Evolutionary conservation across 2,888 invertebrate genomes (phyloP).

Genomic region (Chaitophorus viminalis): DNA sequence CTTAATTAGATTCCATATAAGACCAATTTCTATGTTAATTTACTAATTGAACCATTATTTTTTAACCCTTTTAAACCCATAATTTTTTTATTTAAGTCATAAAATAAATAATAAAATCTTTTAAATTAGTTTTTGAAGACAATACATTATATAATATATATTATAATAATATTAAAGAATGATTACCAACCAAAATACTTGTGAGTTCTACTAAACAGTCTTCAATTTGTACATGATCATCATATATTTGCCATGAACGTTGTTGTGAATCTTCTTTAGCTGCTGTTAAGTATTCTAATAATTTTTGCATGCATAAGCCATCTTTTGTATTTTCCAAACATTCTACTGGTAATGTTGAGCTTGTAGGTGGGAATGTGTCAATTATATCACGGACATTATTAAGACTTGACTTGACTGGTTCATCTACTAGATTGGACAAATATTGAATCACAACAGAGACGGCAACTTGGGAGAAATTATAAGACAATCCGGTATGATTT

Average conservation of each 20-base stretch:
- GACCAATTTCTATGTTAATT: no score
- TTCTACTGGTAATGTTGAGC: constrained; percentile 36
- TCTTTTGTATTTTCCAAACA: constrained; percentile 81
- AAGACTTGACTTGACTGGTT: constrained; percentile 22
- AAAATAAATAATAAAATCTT: not conserved
- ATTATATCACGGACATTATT: constrained; percentile 35
- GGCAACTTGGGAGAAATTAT: constrained; percentile 86
- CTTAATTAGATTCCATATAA: no score
- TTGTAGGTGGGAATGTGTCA: constrained; percentile 50
- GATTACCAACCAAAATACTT: constrained; percentile 84
- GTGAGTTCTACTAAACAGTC: constrained; percentile 85
- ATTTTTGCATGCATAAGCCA: constrained; percentile 82
- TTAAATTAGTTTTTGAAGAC: not conserved
- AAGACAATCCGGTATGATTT: constrained; percentile 84
- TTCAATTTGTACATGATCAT: constrained; percentile 89
- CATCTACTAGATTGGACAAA: constrained; percentile 70
- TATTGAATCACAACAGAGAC: constrained; percentile 79
- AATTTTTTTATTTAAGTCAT: no score
- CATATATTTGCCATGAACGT: constrained; percentile 93
- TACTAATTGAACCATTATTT: no score
- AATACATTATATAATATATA: not conserved
- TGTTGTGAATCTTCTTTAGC: constrained; percentile 96
- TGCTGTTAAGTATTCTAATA: constrained; percentile 84
- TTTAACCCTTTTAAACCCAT: no score
- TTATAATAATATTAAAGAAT: constrained; percentile 64